These are phyloP conservation scores for Capreolus pygargus DNA, from an alignment of 2,113 vertebrate genomes.

Conservation along the genomic window DNA sequence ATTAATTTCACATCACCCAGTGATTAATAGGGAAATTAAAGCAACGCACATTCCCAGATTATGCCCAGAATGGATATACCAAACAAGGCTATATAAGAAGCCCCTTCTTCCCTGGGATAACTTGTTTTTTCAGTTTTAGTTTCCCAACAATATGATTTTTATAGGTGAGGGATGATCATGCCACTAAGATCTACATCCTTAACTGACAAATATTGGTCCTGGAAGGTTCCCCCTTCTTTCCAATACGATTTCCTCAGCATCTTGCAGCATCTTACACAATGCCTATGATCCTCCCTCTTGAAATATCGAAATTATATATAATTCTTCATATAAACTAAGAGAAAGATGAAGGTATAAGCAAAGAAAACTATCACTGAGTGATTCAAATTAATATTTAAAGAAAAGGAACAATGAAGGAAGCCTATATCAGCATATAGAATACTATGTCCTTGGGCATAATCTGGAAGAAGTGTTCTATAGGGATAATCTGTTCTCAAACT, in stretches of 20 bases:
- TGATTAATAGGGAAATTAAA: background rate
- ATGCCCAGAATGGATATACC: background rate
- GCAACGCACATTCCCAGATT: background rate
- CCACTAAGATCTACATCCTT: background rate
- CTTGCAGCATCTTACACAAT: background rate
- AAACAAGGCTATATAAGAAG: background rate
- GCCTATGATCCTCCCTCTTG: background rate
- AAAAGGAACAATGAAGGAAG: background rate
- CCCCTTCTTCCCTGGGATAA: background rate
- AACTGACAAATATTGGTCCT: background rate
- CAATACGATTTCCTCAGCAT: background rate
- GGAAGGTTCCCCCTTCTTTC: background rate
- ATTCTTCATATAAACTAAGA: background rate
- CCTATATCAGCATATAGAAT: background rate
- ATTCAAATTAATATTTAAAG: background rate
- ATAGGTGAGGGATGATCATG: background rate
- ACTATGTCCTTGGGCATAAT: background rate
- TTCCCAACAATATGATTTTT: background rate
- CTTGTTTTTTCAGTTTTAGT: background rate
- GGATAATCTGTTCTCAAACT: background rate
- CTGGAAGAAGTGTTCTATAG: background rate
- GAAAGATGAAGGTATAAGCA: constrained; percentile 2
- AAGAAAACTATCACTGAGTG: background rate
- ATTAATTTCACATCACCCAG: background rate
- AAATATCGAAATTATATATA: background rate